These are phyloP conservation scores for Caenorhabditis panamensis DNA, from an alignment of 2,888 invertebrate species.

Conservation along the genomic window DNA sequence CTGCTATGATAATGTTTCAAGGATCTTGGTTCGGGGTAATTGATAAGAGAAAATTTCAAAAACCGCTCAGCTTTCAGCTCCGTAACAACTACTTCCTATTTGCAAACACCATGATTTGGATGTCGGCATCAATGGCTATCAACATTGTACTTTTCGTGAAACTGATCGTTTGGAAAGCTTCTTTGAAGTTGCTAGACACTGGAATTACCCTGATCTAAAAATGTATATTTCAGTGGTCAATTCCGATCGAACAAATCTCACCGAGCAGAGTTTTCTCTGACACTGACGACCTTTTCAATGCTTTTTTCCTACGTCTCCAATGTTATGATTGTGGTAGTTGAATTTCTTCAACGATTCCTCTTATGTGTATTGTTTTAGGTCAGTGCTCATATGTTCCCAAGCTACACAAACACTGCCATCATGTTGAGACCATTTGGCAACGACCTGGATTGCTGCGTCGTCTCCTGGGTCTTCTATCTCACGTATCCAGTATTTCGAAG, in stretches of 20 bases:
- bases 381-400: constrained; percentile 2
- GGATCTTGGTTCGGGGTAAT: constrained; percentile 16
- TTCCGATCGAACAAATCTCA: constrained; percentile 11
- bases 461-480: constrained; percentile 30
- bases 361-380: not conserved
- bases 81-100: constrained; percentile 11
- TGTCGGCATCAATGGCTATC: not conserved
- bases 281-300: constrained; percentile 29
- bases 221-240: not conserved
- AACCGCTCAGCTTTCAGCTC: constrained; percentile 8
- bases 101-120: constrained; percentile 28
- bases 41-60: not conserved
- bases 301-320: constrained; percentile 32
- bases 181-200: too few species aligned
- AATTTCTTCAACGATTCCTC: not conserved
- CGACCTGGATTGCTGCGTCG: constrained; percentile 26
- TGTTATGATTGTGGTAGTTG: constrained; percentile 25
- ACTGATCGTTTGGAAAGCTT: constrained; percentile 7
- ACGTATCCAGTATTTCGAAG: constrained; percentile 27
- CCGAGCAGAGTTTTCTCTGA: constrained; percentile 30
- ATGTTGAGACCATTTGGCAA: constrained; percentile 24
- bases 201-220: too few species aligned
- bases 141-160: constrained; percentile 10
- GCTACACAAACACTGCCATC: constrained; percentile 5
- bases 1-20: constrained; percentile 22